phyloP scores from a whole-genome alignment of 1,140 invertebrate genomes.

The Acromyrmex heyeri region DNA sequence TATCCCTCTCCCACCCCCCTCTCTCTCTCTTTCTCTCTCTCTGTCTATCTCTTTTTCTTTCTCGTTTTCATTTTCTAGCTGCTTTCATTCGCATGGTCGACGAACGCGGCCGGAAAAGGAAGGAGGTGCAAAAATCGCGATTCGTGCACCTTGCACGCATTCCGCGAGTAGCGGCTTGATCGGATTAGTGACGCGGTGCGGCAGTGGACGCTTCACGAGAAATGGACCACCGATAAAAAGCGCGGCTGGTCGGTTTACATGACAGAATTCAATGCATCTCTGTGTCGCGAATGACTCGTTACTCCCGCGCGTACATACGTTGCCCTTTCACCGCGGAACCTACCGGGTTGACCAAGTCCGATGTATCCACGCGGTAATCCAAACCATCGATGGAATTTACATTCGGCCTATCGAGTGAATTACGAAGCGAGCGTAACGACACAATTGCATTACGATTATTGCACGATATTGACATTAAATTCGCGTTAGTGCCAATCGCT shows the following conservation, averaged over 20 bases:
- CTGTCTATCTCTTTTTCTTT: background rate
- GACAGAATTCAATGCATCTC: conserved; percentile 47
- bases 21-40: background rate
- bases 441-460: conserved; percentile 61
- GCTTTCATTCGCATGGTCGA: conserved; percentile 20
- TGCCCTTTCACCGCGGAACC: conserved; percentile 67
- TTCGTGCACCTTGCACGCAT: conserved; percentile 2
- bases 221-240: conserved; percentile 28
- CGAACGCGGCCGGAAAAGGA: background rate
- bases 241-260: conserved; percentile 31
- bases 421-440: conserved; percentile 57
- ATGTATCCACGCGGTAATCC: conserved; percentile 60
- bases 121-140: conserved; percentile 46
- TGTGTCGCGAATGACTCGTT: conserved; percentile 45
- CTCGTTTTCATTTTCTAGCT: conserved; percentile 16
- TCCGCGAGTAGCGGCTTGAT: conserved; percentile 1
- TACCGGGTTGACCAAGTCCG: conserved; percentile 60
- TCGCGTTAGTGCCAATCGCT: conserved; percentile 37
- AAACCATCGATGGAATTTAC: conserved; percentile 62
- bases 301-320: background rate
- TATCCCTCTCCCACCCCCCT: background rate
- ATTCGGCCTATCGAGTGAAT: conserved; percentile 60
- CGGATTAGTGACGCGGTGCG: background rate
- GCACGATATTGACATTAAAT: conserved; percentile 56
- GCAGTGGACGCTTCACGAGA: conserved; percentile 14